These are phyloP conservation scores for Bombus pascuorum DNA, from an alignment of 1,140 invertebrate species.

Conservation along the genomic window DNA sequence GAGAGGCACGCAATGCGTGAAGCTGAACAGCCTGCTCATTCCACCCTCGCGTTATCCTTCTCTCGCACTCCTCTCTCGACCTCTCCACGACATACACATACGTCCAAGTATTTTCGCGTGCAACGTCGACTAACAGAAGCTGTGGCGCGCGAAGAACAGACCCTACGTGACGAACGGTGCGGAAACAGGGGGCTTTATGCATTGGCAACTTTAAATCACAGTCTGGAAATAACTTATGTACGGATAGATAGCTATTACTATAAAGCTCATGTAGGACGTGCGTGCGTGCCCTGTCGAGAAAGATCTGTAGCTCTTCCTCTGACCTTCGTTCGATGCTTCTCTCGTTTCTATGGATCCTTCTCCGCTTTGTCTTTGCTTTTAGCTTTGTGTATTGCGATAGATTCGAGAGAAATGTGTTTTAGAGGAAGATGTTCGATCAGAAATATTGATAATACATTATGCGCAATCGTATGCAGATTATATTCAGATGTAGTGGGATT, in stretches of 20 bases:
- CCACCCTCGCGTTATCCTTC: constrained; percentile 32
- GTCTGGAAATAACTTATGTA: constrained; percentile 67
- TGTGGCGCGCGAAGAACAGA: constrained; percentile 1
- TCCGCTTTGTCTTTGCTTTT: constrained; percentile 27
- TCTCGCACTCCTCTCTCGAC: constrained; percentile 1
- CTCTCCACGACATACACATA: constrained; percentile 1
- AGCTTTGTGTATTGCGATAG: background rate
- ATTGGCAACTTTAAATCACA: constrained; percentile 70
- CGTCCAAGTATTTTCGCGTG: constrained; percentile 39
- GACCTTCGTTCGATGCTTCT: constrained; percentile 53
- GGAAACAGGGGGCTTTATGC: constrained; percentile 56
- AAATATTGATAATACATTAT: background rate
- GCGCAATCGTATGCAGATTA: too few relatives aligned
- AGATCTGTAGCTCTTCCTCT: constrained; percentile 37
- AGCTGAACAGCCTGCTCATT: background rate
- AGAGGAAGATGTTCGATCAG: background rate
- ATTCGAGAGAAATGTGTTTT: background rate
- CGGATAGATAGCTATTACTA: constrained; percentile 66
- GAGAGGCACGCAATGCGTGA: constrained; percentile 40
- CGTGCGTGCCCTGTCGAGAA: constrained; percentile 35
- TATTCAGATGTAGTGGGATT: background rate
- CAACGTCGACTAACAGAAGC: constrained; percentile 30
- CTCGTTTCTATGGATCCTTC: constrained; percentile 21
- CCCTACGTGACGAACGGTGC: background rate
- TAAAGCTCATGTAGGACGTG: constrained; percentile 61